These are phyloP conservation scores for Neodiprion fabricii DNA, from an alignment of 1,140 invertebrate species.

Conservation along the genomic window DNA sequence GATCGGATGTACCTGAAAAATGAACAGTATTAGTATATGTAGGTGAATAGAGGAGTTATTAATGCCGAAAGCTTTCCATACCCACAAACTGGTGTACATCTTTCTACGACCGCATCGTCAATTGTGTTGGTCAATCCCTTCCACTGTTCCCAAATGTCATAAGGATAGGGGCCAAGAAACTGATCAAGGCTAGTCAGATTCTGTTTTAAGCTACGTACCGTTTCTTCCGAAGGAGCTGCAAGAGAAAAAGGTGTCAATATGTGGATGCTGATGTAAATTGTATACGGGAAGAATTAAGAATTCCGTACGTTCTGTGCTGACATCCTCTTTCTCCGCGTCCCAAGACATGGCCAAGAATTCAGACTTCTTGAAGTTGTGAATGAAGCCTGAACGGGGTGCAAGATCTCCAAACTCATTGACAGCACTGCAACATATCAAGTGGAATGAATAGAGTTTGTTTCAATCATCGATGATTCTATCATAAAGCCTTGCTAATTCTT, in stretches of 20 bases:
- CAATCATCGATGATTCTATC: conserved; percentile 2
- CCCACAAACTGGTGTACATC: conserved; percentile 54
- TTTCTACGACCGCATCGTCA: conserved; percentile 38
- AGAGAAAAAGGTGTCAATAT: conserved; percentile 25
- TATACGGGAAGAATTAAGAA: conserved; percentile 21
- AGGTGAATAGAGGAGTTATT: not conserved
- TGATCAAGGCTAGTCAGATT: conserved; percentile 83
- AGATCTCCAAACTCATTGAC: conserved; percentile 63
- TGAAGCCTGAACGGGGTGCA: conserved; percentile 84
- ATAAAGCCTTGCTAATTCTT: conserved; percentile 6
- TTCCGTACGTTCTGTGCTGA: conserved; percentile 63
- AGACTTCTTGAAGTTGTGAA: conserved; percentile 82
- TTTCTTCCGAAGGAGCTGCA: conserved; percentile 65
- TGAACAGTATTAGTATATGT: not conserved
- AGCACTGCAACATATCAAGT: conserved; percentile 56
- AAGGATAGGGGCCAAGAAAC: conserved; percentile 91
- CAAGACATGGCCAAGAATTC: conserved; percentile 90
- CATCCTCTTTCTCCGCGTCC: conserved; percentile 75
- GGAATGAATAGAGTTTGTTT: conserved; percentile 4
- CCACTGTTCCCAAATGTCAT: conserved; percentile 88
- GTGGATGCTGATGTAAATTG: not conserved
- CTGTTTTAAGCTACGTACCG: conserved; percentile 67
- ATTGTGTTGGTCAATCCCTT: conserved; percentile 71
- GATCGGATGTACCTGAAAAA: conserved; percentile 60
- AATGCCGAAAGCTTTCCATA: conserved; percentile 24